These are phyloP conservation scores for Noctua pronuba DNA, from an alignment of 2,888 invertebrate genomes.

Conservation along the genomic window DNA sequence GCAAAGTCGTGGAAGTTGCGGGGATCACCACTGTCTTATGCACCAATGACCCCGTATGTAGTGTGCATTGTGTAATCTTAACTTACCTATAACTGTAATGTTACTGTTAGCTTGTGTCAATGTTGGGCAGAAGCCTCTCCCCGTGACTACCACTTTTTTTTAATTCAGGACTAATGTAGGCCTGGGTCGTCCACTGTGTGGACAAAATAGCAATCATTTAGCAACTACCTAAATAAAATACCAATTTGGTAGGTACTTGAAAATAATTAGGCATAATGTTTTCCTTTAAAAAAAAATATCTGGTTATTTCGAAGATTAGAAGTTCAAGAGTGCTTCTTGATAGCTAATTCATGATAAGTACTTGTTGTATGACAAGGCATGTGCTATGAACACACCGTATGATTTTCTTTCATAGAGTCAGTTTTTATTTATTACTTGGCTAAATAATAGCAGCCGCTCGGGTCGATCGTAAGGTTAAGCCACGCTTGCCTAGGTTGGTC, in stretches of 20 bases:
- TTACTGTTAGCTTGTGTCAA: background rate
- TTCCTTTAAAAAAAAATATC: background rate
- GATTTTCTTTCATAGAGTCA: background rate
- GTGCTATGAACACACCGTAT: too few species aligned
- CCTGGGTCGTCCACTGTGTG: background rate
- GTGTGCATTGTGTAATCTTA: background rate
- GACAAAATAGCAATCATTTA: background rate
- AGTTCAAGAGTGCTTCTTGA: background rate
- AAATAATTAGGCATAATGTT: background rate
- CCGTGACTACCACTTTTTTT: background rate
- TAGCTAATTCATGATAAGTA: background rate
- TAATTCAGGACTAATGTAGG: background rate
- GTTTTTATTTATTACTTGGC: background rate
- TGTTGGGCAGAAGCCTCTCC: background rate
- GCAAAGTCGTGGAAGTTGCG: background rate
- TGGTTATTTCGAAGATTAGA: background rate
- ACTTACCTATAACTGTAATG: background rate
- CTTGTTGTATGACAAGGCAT: background rate
- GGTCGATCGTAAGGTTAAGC: too few species aligned
- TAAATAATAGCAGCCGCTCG: too few species aligned
- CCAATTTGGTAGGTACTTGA: too few species aligned
- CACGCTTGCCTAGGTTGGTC: too few species aligned
- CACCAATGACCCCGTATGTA: background rate
- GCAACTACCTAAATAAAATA: too few species aligned
- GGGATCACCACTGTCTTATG: constrained; percentile 29